A percentile compares a stretch with the other conserved stretches of the same genome.
Conservation (phyloP, 2,113 vertebrate species). For the Pipra filicauda region DNA sequence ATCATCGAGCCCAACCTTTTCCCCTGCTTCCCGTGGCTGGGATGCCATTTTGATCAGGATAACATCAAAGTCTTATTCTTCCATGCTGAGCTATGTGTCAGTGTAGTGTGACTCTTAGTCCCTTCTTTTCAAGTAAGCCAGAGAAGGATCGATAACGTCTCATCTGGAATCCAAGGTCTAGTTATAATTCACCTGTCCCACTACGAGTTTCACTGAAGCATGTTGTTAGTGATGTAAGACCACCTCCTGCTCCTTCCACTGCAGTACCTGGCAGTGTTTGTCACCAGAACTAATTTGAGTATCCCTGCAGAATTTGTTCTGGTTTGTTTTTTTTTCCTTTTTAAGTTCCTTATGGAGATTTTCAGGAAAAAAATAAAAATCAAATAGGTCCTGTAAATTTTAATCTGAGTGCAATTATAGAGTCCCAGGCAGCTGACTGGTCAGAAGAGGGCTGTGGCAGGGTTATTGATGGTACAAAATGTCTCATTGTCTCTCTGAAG, state of each 20-base stretch:
- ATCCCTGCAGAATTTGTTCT: neutral
- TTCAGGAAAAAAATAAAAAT: neutral
- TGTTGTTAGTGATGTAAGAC: neutral
- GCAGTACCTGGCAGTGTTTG: neutral
- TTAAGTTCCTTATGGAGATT: neutral
- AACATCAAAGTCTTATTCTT: neutral
- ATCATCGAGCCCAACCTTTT: neutral
- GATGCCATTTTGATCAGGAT: neutral
- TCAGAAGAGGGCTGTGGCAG: neutral
- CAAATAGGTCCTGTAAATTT: neutral
- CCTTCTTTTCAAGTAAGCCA: neutral
- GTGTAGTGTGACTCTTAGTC: neutral
- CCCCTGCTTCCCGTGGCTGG: rapidly evolving
- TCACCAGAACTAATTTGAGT: neutral
- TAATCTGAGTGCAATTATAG: neutral
- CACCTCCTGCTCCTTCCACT: neutral
- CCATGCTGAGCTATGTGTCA: neutral
- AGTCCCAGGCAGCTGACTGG: neutral
- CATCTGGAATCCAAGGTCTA: neutral
- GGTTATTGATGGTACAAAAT: neutral
- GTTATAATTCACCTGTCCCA: neutral
- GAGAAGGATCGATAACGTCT: neutral
- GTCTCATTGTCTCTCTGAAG: neutral
- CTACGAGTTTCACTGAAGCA: rapidly evolving
- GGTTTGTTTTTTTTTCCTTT: neutral